Evolutionary conservation across 2,888 invertebrate genomes (phyloP).

Genomic region (Protophormia terraenovae): DNA sequence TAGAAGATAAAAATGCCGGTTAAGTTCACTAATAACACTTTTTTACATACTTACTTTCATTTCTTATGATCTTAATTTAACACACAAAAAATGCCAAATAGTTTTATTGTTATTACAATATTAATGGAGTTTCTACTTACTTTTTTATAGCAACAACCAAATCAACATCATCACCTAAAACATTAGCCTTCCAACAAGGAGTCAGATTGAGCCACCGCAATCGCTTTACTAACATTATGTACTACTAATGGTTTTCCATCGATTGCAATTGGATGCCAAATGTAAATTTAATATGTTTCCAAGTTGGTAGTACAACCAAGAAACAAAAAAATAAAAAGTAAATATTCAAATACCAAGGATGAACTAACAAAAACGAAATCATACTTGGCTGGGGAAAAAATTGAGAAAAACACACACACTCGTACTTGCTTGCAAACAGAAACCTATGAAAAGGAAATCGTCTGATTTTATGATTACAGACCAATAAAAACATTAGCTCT

Average conservation of each 20-base stretch:
- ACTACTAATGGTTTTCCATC: conserved; percentile 67
- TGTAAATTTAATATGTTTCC: conserved; percentile 65
- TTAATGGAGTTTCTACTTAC: conserved; percentile 46
- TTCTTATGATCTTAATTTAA: conserved; percentile 49
- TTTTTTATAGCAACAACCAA: conserved; percentile 2
- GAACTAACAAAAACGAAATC: conserved; percentile 53
- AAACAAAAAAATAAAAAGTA: conserved; percentile 33
- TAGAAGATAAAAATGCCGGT: too few relatives aligned
- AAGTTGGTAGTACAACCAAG: not conserved
- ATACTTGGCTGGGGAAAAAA: conserved; percentile 12
- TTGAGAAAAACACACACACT: conserved; percentile 1
- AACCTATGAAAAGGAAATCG: conserved; percentile 58
- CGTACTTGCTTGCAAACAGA: not conserved
- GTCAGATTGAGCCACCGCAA: conserved; percentile 14
- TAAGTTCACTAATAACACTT: not conserved
- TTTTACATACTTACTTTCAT: not conserved
- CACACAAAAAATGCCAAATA: conserved; percentile 45
- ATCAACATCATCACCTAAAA: conserved; percentile 10
- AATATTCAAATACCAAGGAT: conserved; percentile 60
- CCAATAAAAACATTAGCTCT: conserved; percentile 66
- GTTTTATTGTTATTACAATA: conserved; percentile 65
- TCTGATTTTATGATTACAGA: conserved; percentile 69
- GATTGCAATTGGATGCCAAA: conserved; percentile 66
- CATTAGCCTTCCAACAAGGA: conserved; percentile 23
- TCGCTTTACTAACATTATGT: conserved; percentile 46